Evolutionary conservation across 2,113 vertebrate species (phyloP).

Genomic region (Dascyllus trimaculatus): DNA sequence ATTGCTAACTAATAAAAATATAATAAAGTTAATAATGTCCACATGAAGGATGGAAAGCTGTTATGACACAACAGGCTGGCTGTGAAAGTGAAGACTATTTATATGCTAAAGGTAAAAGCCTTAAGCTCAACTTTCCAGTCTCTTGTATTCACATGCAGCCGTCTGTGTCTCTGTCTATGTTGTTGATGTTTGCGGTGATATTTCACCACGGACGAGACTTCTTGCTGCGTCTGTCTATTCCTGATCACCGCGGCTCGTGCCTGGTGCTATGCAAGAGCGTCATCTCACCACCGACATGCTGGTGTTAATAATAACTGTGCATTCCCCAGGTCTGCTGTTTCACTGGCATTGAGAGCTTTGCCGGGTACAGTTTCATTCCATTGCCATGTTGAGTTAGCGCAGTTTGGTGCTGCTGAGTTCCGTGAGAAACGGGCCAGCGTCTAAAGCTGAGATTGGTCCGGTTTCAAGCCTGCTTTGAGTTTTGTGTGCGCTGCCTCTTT

Average conservation of each 20-base stretch:
- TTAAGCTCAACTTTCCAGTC: too few relatives aligned
- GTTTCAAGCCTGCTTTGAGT: constrained; percentile 47
- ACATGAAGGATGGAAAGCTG: too few relatives aligned
- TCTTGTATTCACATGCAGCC: neutral
- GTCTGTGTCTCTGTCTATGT: constrained; percentile 17
- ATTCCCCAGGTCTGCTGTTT: constrained; percentile 68
- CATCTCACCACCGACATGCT: constrained; percentile 49
- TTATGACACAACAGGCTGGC: too few relatives aligned
- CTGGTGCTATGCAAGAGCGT: constrained; percentile 38
- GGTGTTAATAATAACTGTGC: constrained; percentile 74
- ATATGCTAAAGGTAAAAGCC: too few relatives aligned
- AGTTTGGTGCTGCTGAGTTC: constrained; percentile 31
- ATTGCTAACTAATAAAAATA: too few relatives aligned
- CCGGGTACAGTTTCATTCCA: constrained; percentile 62
- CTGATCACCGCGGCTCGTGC: constrained; percentile 34
- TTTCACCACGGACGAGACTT: constrained; percentile 9
- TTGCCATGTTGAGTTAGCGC: constrained; percentile 51
- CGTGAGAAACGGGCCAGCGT: constrained; percentile 8
- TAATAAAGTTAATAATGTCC: too few relatives aligned
- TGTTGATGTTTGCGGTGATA: neutral
- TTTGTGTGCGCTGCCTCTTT: constrained; percentile 28
- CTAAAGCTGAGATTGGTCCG: constrained; percentile 42
- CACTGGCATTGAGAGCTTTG: constrained; percentile 42
- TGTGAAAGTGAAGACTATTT: too few relatives aligned
- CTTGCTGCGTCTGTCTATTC: constrained; percentile 41